A percentile compares a stretch with the other conserved stretches of the same genome.
phyloP scores from a whole-genome alignment of 2,888 invertebrate species.

The Lasiommata megera region DNA sequence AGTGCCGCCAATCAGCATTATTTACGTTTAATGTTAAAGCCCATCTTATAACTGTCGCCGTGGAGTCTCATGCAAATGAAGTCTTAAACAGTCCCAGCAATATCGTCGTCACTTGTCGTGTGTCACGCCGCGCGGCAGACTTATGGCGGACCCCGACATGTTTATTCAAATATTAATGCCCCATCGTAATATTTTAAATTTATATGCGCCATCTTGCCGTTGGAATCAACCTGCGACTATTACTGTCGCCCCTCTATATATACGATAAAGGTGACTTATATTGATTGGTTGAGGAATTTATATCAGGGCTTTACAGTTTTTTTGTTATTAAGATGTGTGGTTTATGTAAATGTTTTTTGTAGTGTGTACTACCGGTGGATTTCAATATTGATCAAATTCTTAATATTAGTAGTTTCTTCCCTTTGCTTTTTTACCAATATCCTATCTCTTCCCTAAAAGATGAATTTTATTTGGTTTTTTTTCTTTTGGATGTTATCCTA shows the following conservation, averaged over 20 bases:
- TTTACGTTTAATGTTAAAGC: constrained; percentile 14
- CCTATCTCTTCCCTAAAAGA: too few species aligned
- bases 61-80: constrained; percentile 48
- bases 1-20: constrained; percentile 13
- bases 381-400: not conserved
- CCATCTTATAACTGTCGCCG: constrained; percentile 12
- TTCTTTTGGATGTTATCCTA: too few species aligned
- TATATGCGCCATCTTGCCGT: constrained; percentile 46
- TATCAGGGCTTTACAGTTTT: constrained; percentile 1
- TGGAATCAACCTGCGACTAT: constrained; percentile 28
- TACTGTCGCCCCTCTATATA: constrained; percentile 42
- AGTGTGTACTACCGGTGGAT: not conserved
- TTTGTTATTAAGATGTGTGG: not conserved
- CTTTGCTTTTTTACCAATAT: too few species aligned
- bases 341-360: not conserved
- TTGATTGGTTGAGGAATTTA: constrained; percentile 32
- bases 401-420: too few species aligned
- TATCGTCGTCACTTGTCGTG: constrained; percentile 42
- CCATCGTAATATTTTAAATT: constrained; percentile 66
- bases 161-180: constrained; percentile 73
- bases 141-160: constrained; percentile 52
- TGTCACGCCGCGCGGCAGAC: constrained; percentile 48
- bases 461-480: too few species aligned
- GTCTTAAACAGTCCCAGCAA: constrained; percentile 41
- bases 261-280: constrained; percentile 42